Percentiles rank a stretch among this genome's conserved stretches.
phyloP scores from a whole-genome alignment of 2,888 invertebrate genomes.

The Alcis repandata region DNA sequence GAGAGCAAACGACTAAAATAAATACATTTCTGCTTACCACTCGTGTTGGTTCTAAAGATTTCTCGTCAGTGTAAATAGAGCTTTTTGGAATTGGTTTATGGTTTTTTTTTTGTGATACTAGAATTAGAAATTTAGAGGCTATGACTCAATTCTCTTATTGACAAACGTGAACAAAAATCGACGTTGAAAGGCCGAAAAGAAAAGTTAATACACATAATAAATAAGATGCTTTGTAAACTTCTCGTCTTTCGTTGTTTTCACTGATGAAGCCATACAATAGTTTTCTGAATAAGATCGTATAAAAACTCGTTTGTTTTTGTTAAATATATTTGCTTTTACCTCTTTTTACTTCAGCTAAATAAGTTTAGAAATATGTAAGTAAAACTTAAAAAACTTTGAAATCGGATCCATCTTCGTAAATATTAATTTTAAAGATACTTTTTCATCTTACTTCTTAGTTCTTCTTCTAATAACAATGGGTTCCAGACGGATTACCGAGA shows the following conservation, averaged over 20 bases:
- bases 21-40: constrained; percentile 40
- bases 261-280: no score
- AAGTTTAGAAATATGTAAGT: neutral
- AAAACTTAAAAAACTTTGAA: neutral
- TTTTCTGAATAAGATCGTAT: neutral
- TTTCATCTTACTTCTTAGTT: no score
- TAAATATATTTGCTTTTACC: neutral
- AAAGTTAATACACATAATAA: no score
- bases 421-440: neutral
- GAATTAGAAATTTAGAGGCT: neutral
- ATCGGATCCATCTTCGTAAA: constrained; percentile 5
- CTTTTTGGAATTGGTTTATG: constrained; percentile 28
- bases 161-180: no score
- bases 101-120: constrained; percentile 7
- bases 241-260: no score
- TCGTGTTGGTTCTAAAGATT: constrained; percentile 37
- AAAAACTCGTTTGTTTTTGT: neutral
- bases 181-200: no score
- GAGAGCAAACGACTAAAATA: constrained; percentile 45
- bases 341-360: constrained; percentile 2
- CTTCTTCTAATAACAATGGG: no score
- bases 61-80: constrained; percentile 30
- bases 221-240: no score
- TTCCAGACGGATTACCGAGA: neutral
- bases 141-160: neutral